Percentiles rank a stretch among this genome's conserved stretches.
Evolutionary conservation across 2,113 vertebrate species (phyloP).

Genomic region (Leiothrix lutea): DNA sequence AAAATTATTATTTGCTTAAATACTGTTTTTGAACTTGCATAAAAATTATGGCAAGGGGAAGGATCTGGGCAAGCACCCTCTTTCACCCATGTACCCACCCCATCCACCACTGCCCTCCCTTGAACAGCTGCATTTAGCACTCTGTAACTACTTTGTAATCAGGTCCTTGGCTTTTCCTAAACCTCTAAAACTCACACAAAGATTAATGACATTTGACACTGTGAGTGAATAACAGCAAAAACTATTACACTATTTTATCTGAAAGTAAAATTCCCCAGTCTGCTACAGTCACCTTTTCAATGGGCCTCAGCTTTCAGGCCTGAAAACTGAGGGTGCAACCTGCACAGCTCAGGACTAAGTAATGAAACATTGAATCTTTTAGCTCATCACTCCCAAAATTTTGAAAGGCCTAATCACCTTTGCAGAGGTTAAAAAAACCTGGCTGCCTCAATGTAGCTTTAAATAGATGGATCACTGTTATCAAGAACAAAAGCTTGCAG

Average conservation of each 20-base stretch:
- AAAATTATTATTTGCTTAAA: not conserved
- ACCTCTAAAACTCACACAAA: conserved; percentile 67
- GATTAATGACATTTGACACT: conserved; percentile 67
- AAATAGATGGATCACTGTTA: not conserved
- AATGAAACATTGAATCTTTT: not conserved
- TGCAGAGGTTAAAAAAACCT: not conserved
- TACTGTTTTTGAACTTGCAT: not conserved
- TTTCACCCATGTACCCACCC: not conserved
- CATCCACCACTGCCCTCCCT: not conserved
- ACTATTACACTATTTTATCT: conserved; percentile 24
- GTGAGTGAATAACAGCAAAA: conserved; percentile 63
- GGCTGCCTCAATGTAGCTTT: not conserved
- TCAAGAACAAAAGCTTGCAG: not conserved
- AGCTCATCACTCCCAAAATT: not conserved
- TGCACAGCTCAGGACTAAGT: not conserved
- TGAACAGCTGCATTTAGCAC: conserved; percentile 36
- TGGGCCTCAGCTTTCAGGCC: not conserved
- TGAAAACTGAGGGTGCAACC: not conserved
- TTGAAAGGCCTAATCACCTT: not conserved
- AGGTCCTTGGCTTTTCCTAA: conserved; percentile 55
- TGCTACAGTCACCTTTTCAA: not conserved
- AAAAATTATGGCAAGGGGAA: not conserved
- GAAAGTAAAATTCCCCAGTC: not conserved
- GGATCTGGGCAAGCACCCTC: not conserved
- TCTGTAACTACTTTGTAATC: conserved; percentile 71